Evolutionary conservation across 1,140 invertebrate species (phyloP).

Genomic region (Pseudachorutes palmiensis): DNA sequence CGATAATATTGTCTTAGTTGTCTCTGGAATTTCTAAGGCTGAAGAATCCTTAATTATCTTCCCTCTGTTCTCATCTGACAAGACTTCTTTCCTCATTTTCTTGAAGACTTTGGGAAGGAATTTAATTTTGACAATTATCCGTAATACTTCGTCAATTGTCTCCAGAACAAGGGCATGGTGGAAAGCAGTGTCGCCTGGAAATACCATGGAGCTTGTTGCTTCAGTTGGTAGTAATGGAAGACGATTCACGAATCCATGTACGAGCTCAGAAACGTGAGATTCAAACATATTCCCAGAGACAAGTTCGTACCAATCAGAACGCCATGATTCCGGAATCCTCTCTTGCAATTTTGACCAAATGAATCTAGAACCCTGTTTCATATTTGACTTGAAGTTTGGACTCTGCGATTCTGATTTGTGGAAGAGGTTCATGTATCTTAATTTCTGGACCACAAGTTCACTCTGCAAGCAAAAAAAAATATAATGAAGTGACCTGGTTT

Average conservation of each 20-base stretch:
- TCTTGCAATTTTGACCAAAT: slow-evolving; percentile 11
- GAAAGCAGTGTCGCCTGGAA: slow-evolving; percentile 2
- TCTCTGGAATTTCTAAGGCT: neutral
- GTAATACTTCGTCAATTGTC: slow-evolving; percentile 6
- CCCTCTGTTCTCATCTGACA: neutral
- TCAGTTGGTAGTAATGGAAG: neutral
- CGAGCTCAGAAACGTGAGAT: slow-evolving; percentile 14
- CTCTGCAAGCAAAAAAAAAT: slow-evolving; percentile 10
- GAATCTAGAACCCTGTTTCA: slow-evolving; percentile 9
- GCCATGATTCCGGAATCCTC: neutral
- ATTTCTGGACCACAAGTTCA: slow-evolving; percentile 24
- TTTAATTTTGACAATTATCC: slow-evolving; percentile 2
- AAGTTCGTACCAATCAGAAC: slow-evolving; percentile 2
- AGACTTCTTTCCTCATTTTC: slow-evolving; percentile 9
- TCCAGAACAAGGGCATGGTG: slow-evolving; percentile 15
- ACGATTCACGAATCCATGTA: slow-evolving; percentile 4
- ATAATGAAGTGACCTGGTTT: slow-evolving; percentile 1
- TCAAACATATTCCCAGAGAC: slow-evolving; percentile 3
- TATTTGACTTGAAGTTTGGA: neutral
- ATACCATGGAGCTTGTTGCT: neutral
- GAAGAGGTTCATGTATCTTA: slow-evolving; percentile 18
- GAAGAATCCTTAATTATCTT: neutral
- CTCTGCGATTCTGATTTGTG: neutral
- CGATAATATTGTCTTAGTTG: neutral
- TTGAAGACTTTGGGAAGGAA: neutral